phyloP scores from a whole-genome alignment of 2,797 vertebrate genomes.

The Myoxocephalus aenaeus region DNA sequence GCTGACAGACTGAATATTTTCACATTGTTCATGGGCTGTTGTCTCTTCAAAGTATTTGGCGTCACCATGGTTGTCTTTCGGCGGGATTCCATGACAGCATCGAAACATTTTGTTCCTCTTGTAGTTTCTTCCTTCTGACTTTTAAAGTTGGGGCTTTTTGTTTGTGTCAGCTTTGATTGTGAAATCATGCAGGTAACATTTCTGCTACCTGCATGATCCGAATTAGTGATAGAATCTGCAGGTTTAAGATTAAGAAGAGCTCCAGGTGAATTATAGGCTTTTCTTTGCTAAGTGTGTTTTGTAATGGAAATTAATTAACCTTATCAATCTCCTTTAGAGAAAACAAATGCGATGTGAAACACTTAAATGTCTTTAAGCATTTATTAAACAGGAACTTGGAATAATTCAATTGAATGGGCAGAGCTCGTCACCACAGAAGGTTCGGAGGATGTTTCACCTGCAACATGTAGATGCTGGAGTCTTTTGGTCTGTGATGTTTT shows the following conservation, averaged over 20 bases:
- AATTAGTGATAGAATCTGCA: background rate
- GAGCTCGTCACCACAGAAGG: no score
- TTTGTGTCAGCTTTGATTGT: background rate
- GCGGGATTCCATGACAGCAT: background rate
- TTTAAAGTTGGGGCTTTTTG: background rate
- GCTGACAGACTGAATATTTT: background rate
- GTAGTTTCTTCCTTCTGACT: slow-evolving; percentile 3
- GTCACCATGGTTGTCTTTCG: background rate
- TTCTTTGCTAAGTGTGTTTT: background rate
- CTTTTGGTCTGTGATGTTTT: background rate
- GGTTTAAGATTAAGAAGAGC: background rate
- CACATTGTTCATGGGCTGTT: background rate
- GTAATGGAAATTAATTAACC: no score
- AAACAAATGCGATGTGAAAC: no score
- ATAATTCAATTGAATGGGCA: no score
- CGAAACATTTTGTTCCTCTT: background rate
- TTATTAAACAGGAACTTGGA: no score
- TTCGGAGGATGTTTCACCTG: no score
- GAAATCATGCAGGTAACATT: slow-evolving; percentile 8
- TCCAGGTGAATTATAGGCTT: background rate
- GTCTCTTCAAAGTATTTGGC: background rate
- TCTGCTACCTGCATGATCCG: background rate
- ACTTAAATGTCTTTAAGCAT: no score
- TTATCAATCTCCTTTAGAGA: no score
- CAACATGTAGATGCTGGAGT: background rate